A percentile compares a stretch with the other conserved stretches of the same genome.
Conservation (phyloP, 1,140 invertebrate species). For the Phenacoccus solenopsis region DNA sequence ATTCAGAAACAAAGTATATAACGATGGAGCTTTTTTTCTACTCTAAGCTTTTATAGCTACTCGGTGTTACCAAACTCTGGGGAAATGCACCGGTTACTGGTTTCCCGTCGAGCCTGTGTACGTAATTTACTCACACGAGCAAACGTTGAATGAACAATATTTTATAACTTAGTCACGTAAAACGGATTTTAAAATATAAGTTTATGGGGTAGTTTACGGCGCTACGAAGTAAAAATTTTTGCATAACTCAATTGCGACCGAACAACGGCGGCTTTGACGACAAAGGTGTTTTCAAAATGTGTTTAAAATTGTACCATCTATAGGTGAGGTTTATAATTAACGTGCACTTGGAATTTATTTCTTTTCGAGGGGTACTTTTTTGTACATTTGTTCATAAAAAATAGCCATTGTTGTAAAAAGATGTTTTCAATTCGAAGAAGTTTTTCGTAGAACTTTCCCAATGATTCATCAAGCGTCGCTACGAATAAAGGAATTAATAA, state of each 20-base stretch:
- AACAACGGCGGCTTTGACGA: too few relatives aligned
- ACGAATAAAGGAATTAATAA: too few relatives aligned
- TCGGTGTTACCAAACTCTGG: not conserved
- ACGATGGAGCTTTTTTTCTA: not conserved
- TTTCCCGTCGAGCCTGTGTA: not conserved
- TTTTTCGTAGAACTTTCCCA: too few relatives aligned
- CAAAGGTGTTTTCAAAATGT: too few relatives aligned
- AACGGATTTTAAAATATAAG: not conserved
- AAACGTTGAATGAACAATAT: not conserved
- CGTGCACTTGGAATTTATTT: too few relatives aligned
- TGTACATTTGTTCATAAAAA: too few relatives aligned
- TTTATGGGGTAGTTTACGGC: not conserved
- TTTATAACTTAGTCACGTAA: conserved; percentile 2
- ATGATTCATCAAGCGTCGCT: too few relatives aligned
- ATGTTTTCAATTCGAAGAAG: too few relatives aligned
- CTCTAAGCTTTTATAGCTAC: not conserved
- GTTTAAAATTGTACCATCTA: too few relatives aligned
- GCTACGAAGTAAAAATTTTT: not conserved
- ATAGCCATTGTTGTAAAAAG: too few relatives aligned
- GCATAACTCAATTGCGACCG: not conserved
- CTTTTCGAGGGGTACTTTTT: too few relatives aligned
- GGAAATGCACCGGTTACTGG: not conserved
- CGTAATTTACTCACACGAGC: not conserved
- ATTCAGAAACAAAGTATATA: not conserved
- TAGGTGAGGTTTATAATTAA: too few relatives aligned